phyloP scores from a whole-genome alignment of 2,888 invertebrate species.

The Polyommatus iphigenia region DNA sequence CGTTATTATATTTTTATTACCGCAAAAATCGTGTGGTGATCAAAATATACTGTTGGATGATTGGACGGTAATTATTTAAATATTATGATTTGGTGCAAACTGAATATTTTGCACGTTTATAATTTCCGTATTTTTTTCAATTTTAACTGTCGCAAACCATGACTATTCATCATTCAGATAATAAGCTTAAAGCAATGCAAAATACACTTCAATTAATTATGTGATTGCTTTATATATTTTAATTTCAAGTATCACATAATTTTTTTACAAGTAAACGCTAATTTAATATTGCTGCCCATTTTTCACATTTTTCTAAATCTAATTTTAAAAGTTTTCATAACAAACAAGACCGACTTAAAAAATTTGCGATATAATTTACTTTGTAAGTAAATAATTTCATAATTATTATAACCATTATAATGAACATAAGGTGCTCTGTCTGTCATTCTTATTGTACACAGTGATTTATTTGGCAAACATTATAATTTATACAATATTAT shows the following conservation, averaged over 20 bases:
- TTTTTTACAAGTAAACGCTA: background rate
- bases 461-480: background rate
- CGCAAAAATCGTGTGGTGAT: background rate
- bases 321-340: conserved; percentile 1
- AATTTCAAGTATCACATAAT: conserved; percentile 5
- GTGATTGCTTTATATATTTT: background rate
- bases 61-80: background rate
- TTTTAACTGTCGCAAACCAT: background rate
- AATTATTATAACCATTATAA: background rate
- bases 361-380: background rate
- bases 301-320: conserved; percentile 3
- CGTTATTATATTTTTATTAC: too few species aligned
- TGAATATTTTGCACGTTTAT: too few species aligned
- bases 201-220: background rate
- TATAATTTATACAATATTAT: background rate
- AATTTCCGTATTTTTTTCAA: too few species aligned
- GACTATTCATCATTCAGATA: background rate
- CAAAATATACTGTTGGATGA: background rate
- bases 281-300: conserved; percentile 24
- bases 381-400: background rate
- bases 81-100: background rate
- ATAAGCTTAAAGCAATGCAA: background rate
- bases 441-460: background rate
- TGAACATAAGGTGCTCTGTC: background rate
- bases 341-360: background rate